A percentile compares a stretch with the other conserved stretches of the same genome.
Evolutionary conservation across 2,888 invertebrate species (phyloP).

Genomic region (Allolobophora icterica): DNA sequence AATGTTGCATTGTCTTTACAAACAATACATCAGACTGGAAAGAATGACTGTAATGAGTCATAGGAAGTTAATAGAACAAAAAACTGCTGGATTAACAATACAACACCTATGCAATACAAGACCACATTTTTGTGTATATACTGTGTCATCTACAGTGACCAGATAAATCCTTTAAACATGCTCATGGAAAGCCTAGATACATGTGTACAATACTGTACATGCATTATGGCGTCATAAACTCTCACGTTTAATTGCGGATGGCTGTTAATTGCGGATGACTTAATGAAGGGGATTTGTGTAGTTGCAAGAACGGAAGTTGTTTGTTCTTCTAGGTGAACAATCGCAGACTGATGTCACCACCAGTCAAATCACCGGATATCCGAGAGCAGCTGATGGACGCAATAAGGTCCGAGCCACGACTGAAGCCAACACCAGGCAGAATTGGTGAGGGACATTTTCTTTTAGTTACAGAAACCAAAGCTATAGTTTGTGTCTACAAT

Average conservation of each 20-base stretch:
- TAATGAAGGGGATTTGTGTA: not conserved
- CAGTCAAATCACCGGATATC: conserved; percentile 23
- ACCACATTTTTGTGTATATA: too few species aligned
- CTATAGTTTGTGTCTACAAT: not conserved
- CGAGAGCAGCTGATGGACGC: conserved; percentile 58
- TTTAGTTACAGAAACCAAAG: not conserved
- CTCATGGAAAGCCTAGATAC: too few species aligned
- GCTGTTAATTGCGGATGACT: not conserved
- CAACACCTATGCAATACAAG: too few species aligned
- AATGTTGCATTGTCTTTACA: too few species aligned
- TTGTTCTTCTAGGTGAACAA: conserved; percentile 12
- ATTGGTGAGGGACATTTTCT: conserved; percentile 25
- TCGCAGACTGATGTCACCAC: conserved; percentile 4
- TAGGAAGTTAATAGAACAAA: too few species aligned
- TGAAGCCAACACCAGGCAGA: conserved; percentile 49
- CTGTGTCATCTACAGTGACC: too few species aligned
- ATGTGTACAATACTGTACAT: not conserved
- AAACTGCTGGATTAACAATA: too few species aligned
- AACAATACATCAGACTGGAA: too few species aligned
- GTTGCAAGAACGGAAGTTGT: not conserved
- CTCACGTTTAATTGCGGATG: too few species aligned
- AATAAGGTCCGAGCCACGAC: conserved; percentile 56
- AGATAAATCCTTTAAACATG: too few species aligned
- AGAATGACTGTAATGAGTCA: too few species aligned
- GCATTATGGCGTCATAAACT: not conserved